Percentiles rank a stretch among this genome's conserved stretches.
phyloP scores from a whole-genome alignment of 2,888 invertebrate species.

The Diaphora mendica region DNA sequence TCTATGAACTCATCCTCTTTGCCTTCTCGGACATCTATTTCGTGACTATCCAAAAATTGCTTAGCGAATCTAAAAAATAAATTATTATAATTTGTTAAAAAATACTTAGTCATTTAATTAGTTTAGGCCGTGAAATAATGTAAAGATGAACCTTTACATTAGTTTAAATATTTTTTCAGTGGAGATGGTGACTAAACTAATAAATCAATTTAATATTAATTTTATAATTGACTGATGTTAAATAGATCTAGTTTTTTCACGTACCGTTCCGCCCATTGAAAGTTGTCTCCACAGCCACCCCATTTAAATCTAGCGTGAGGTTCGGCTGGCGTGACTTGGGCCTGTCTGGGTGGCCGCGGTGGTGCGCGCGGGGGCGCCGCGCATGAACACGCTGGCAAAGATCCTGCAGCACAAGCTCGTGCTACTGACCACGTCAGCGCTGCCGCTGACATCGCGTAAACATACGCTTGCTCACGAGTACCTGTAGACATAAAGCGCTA shows the following conservation, averaged over 20 bases:
- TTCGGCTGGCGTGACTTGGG: constrained; percentile 89
- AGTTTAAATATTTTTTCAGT: not conserved
- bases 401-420: constrained; percentile 91
- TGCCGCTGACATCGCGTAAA: constrained; percentile 93
- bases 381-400: constrained; percentile 92
- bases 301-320: constrained; percentile 92
- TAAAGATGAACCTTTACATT: not conserved
- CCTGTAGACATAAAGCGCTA: constrained; percentile 79
- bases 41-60: constrained; percentile 89
- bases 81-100: not conserved
- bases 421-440: constrained; percentile 92
- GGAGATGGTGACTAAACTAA: not conserved
- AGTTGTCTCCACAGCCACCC: constrained; percentile 95
- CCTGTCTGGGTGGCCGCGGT: constrained; percentile 84
- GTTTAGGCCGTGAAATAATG: not conserved
- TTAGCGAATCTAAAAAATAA: constrained; percentile 86
- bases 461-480: constrained; percentile 94
- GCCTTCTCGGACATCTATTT: constrained; percentile 82
- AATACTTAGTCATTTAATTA: no score
- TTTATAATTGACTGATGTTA: not conserved
- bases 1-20: constrained; percentile 73
- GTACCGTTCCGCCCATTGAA: constrained; percentile 89
- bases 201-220: no score
- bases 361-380: constrained; percentile 90
- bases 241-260: not conserved